These are phyloP conservation scores for Puntigrus tetrazona DNA, from an alignment of 2,113 vertebrate genomes.

Conservation along the genomic window DNA sequence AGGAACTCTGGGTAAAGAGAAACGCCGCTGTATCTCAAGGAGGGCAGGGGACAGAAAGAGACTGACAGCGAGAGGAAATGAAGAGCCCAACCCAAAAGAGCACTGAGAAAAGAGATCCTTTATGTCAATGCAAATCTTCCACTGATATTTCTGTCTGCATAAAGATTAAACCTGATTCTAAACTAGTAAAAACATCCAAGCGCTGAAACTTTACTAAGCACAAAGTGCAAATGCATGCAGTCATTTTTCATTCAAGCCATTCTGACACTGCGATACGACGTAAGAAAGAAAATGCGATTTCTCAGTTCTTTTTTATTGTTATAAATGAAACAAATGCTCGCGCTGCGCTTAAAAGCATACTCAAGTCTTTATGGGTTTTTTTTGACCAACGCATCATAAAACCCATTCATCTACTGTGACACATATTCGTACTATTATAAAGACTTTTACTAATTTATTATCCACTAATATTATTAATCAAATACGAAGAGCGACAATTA, in stretches of 20 bases:
- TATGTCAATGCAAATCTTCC: slow-evolving; percentile 11
- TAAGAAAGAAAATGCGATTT: background rate
- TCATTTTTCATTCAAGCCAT: background rate
- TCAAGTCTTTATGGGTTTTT: background rate
- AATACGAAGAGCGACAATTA: background rate
- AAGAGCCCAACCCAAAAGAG: background rate
- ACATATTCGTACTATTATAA: background rate
- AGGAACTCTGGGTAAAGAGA: slow-evolving; percentile 21
- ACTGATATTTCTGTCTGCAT: slow-evolving; percentile 1
- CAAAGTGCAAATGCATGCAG: background rate
- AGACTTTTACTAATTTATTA: background rate
- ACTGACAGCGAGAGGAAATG: background rate
- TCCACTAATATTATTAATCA: background rate
- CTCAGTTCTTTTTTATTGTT: background rate
- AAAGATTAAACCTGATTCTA: background rate
- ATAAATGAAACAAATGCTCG: background rate
- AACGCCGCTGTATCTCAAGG: background rate
- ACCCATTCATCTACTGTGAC: background rate
- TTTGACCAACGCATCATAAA: slow-evolving; percentile 14
- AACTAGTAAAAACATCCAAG: slow-evolving; percentile 1
- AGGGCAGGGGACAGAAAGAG: slow-evolving; percentile 23
- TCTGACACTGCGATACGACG: background rate
- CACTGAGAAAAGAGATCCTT: background rate
- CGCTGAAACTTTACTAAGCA: background rate
- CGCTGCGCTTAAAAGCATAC: background rate